Conservation (phyloP, 2,113 vertebrate species). For the Steatornis caripensis region DNA sequence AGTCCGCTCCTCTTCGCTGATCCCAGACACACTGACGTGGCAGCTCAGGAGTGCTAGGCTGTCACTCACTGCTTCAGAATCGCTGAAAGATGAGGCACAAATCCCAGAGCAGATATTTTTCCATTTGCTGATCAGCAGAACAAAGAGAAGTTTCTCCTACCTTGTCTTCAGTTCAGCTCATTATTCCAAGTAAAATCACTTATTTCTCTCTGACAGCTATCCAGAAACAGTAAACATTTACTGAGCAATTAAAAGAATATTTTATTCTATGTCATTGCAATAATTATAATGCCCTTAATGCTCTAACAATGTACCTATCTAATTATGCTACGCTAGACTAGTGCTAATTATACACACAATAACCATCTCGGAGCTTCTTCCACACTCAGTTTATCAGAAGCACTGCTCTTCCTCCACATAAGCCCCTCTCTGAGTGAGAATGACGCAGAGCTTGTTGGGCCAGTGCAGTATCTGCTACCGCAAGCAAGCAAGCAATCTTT, state of each 20-base stretch:
- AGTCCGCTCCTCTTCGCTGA: neutral
- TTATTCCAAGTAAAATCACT: constrained; percentile 21
- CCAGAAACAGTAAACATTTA: constrained; percentile 62
- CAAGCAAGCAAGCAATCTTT: neutral
- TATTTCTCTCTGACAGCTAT: constrained; percentile 23
- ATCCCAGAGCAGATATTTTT: neutral
- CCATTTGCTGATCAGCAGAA: constrained; percentile 39
- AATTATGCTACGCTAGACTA: constrained; percentile 37
- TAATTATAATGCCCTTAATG: constrained; percentile 42
- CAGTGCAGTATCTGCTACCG: neutral
- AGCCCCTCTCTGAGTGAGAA: neutral
- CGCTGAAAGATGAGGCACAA: neutral
- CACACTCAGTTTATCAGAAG: neutral
- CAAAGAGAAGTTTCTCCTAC: constrained; percentile 44
- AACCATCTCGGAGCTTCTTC: constrained; percentile 9
- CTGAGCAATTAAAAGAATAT: constrained; percentile 46
- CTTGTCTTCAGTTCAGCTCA: constrained; percentile 20
- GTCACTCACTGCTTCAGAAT: neutral
- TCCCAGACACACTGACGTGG: neutral
- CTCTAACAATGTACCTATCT: constrained; percentile 30
- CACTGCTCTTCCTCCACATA: neutral
- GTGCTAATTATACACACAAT: constrained; percentile 51
- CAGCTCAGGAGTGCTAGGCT: neutral
- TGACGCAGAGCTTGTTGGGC: neutral
- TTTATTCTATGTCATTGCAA: constrained; percentile 43